Conservation (phyloP, 2,888 invertebrate genomes). For the Acrobasis repandana region DNA sequence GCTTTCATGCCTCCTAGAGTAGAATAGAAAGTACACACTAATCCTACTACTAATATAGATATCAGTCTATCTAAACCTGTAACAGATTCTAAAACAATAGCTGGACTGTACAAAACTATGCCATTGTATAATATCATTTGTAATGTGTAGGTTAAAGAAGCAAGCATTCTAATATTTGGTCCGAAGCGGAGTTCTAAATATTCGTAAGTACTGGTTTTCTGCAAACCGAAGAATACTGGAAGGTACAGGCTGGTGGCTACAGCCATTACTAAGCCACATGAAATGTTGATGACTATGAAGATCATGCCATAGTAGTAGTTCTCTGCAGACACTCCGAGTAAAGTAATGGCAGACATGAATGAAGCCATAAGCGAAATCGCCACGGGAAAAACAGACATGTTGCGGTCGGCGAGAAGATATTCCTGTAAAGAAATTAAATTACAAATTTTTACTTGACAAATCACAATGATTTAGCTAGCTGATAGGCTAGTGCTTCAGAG, state of each 20-base stretch:
- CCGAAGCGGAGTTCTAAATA: slow-evolving; percentile 96
- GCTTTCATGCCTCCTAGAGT: slow-evolving; percentile 96
- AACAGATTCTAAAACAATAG: slow-evolving; percentile 93
- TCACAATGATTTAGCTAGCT: too few relatives aligned
- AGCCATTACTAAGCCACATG: slow-evolving; percentile 89
- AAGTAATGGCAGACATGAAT: slow-evolving; percentile 95
- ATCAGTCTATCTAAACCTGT: slow-evolving; percentile 88
- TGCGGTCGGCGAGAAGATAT: slow-evolving; percentile 91
- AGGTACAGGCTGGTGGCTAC: slow-evolving; percentile 89
- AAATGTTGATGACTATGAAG: slow-evolving; percentile 89
- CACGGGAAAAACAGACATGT: slow-evolving; percentile 91
- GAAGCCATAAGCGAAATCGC: slow-evolving; percentile 96
- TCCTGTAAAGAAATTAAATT: slow-evolving; percentile 83
- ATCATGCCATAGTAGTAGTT: slow-evolving; percentile 92
- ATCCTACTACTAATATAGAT: slow-evolving; percentile 88
- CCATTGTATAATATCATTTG: slow-evolving; percentile 96
- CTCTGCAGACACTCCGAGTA: slow-evolving; percentile 95
- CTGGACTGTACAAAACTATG: slow-evolving; percentile 96
- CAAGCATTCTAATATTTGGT: slow-evolving; percentile 87
- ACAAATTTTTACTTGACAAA: too few relatives aligned
- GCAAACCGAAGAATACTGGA: slow-evolving; percentile 92
- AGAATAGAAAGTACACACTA: slow-evolving; percentile 93
- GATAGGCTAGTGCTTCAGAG: not conserved
- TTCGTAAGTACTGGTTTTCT: slow-evolving; percentile 95
- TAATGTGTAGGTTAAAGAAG: slow-evolving; percentile 92